phyloP scores from a whole-genome alignment of 2,113 vertebrate species.

The Xenopus borealis region DNA sequence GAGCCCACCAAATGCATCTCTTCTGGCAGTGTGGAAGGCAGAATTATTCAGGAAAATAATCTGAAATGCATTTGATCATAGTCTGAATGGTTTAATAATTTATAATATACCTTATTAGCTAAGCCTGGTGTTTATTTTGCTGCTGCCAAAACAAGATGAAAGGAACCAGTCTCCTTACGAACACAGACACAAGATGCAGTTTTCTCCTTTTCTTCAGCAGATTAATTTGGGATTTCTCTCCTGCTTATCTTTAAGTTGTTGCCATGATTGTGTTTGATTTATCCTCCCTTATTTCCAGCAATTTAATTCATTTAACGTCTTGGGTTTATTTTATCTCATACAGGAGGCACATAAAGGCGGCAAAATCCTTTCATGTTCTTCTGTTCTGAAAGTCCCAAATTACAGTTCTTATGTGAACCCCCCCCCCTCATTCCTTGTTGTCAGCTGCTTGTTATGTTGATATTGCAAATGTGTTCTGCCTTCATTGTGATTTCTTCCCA shows the following conservation, averaged over 20 bases:
- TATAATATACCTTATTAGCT: constrained; percentile 65
- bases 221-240: constrained; percentile 41
- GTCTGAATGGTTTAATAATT: constrained; percentile 65
- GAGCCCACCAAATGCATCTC: constrained; percentile 53
- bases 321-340: constrained; percentile 36
- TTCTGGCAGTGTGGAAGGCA: constrained; percentile 59
- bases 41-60: constrained; percentile 65
- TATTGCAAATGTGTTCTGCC: constrained; percentile 1
- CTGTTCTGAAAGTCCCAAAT: constrained; percentile 30
- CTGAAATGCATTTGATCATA: constrained; percentile 69
- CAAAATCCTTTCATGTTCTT: constrained; percentile 34
- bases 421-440: constrained; percentile 6
- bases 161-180: constrained; percentile 42
- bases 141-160: constrained; percentile 65
- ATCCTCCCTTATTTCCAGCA: constrained; percentile 43
- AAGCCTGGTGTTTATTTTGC: constrained; percentile 64
- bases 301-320: constrained; percentile 45
- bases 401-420: constrained; percentile 9
- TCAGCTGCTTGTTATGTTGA: not conserved
- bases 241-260: constrained; percentile 40
- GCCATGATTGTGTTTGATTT: constrained; percentile 41
- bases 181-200: constrained; percentile 32
- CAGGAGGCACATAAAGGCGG: constrained; percentile 40
- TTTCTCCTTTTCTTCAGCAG: constrained; percentile 32
- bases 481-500: not conserved